Evolutionary conservation across 2,797 vertebrate species (phyloP).

Genomic region (Meda fulgida): DNA sequence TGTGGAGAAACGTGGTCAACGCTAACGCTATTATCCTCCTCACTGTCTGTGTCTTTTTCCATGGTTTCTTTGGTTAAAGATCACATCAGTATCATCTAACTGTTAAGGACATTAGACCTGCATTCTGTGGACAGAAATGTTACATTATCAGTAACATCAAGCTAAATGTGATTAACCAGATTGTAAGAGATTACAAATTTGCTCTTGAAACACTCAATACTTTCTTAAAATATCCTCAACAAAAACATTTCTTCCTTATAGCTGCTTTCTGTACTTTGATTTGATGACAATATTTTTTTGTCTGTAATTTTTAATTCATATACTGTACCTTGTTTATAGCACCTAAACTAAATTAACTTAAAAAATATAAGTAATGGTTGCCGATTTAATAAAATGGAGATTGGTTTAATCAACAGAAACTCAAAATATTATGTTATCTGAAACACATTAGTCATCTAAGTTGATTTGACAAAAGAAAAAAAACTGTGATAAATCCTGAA

Average conservation of each 20-base stretch:
- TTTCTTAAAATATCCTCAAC: neutral
- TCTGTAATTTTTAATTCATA: too few species aligned
- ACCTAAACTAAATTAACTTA: neutral
- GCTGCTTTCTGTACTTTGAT: neutral
- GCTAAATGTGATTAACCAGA: neutral
- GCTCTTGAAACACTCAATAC: neutral
- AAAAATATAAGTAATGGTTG: too few species aligned
- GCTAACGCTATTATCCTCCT: constrained; percentile 87
- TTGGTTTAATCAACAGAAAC: too few species aligned
- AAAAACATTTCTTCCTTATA: neutral
- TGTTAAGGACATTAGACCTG: neutral
- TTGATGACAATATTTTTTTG: neutral
- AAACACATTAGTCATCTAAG: too few species aligned
- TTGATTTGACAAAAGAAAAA: too few species aligned
- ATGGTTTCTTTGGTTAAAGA: constrained; percentile 88
- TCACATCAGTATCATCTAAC: neutral
- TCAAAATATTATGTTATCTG: too few species aligned
- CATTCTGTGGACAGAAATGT: neutral
- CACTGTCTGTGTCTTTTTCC: constrained; percentile 88
- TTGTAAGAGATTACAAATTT: neutral
- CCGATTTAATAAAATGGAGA: too few species aligned
- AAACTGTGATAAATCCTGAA: too few species aligned
- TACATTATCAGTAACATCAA: constrained; percentile 19
- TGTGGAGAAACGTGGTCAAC: constrained; percentile 88
- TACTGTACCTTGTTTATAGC: too few species aligned